Evolutionary conservation across 2,888 invertebrate species (phyloP).

Genomic region (Synanthedon myopaeformis): DNA sequence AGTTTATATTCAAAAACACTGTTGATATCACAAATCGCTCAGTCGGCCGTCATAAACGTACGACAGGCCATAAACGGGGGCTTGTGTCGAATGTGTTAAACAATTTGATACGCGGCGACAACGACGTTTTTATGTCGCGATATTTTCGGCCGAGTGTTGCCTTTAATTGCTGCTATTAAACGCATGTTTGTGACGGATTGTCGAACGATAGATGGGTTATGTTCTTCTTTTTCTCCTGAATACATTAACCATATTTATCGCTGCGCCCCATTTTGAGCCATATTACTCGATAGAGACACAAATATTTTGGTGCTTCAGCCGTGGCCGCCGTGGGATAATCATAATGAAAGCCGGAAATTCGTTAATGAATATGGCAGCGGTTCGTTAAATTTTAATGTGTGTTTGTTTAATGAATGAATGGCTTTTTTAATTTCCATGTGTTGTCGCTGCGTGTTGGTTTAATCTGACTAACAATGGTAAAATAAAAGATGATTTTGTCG

Average conservation of each 20-base stretch:
- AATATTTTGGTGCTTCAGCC: constrained; percentile 17
- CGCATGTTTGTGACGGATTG: constrained; percentile 51
- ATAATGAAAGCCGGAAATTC: constrained; percentile 62
- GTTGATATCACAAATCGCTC: constrained; percentile 39
- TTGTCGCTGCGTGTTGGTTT: constrained; percentile 22
- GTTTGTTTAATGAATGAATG: constrained; percentile 63
- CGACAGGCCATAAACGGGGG: constrained; percentile 48
- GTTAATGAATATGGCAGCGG: constrained; percentile 62
- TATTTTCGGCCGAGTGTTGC: constrained; percentile 53
- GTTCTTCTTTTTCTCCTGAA: neutral
- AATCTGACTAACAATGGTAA: neutral
- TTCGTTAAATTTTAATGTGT: constrained; percentile 65
- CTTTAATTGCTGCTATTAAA: constrained; percentile 63
- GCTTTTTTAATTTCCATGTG: constrained; percentile 60
- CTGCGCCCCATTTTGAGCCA: constrained; percentile 4
- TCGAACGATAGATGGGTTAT: constrained; percentile 44
- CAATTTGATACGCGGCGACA: constrained; percentile 59
- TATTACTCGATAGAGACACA: constrained; percentile 26
- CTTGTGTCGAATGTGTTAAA: constrained; percentile 50
- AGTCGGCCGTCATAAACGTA: constrained; percentile 43
- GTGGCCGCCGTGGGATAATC: constrained; percentile 37
- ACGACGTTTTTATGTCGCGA: constrained; percentile 58
- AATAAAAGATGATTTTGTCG: neutral
- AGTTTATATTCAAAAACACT: constrained; percentile 29
- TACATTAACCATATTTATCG: constrained; percentile 7